Base-by-base conservation (phyloP, 2,888 invertebrate species). In the Pasiphila rectangulata region DNA sequence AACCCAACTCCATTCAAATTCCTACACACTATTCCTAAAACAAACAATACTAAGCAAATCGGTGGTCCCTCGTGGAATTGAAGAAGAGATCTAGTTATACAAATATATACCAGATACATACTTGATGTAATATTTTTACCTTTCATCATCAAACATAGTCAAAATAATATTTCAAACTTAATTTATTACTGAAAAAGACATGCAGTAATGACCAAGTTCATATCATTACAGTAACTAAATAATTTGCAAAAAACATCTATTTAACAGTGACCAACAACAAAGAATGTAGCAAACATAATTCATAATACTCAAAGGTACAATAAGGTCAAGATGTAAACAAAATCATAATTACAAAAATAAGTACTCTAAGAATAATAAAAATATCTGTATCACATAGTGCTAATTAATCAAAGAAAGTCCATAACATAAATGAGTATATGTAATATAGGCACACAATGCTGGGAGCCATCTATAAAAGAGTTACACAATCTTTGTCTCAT, bases 301-400 rank as follows among this genome's bases (percentile, higher is more conserved):
- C 68, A 70, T 69, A 63, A 60, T 63, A 58, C 68, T 46, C 21
- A 59, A n/a, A 67, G 59, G 70, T 69, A 69, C 51, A 66, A 51
- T 54, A 44, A 64, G 63, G 69, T 72, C 72, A 65, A 61, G 59
- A 58, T 62, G 54, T 62, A 67, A 60, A 70, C 52, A 63, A 44
- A 42, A 57, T 61, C 61, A 55, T 61, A 63, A 63, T 66, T 57
- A 54, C 47, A 56, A 60, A 56, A 64, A 53, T 58, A 68, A 54
- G 52, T 64, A 61, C 58, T 59, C 53, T 54, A 55, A 52, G 41
- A 50, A 64, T 61, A 57, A 59, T 69, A 71, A 64, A 65, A 63
- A 63, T 63, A 55, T 63, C 60, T 56, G 57, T 71, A 72, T 73
- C 72, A 72, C 71, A 70, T 66, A 57, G 61, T 61, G 57, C 63